phyloP scores from a whole-genome alignment of 35 echinoderm and acorn worm genomes.

The Apostichopus parvimensis region DNA sequence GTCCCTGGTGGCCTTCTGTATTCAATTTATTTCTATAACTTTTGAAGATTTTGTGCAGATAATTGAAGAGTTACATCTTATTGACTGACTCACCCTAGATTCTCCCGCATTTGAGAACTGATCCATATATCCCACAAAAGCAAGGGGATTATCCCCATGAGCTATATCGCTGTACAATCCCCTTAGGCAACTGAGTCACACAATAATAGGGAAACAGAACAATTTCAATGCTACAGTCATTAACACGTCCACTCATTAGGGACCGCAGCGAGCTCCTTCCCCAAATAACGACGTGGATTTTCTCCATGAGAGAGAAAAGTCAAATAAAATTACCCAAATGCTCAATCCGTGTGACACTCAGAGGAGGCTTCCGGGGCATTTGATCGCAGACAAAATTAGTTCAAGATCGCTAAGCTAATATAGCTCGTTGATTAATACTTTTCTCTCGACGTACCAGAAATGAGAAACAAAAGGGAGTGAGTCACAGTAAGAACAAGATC shows the following conservation, averaged over 20 bases:
- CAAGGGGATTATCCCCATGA: not conserved
- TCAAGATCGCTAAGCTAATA: constrained; percentile 1
- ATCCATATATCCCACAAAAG: not conserved
- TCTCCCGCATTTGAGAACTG: not conserved
- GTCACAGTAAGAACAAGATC: not conserved
- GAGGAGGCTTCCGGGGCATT: not conserved
- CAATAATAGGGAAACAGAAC: not conserved
- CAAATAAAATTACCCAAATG: not conserved
- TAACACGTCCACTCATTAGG: not conserved
- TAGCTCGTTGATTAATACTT: not conserved
- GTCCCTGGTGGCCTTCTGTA: not conserved
- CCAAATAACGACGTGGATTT: not conserved
- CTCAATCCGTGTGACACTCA: not conserved
- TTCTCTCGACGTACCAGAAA: not conserved
- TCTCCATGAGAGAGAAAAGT: not conserved
- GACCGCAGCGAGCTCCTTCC: not conserved
- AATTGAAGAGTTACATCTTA: not conserved
- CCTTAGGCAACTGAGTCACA: not conserved
- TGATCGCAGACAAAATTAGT: not conserved
- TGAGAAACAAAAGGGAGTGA: not conserved
- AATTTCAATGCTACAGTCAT: not conserved
- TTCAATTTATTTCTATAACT: constrained; percentile 8
- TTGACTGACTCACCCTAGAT: not conserved
- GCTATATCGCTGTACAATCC: not conserved
- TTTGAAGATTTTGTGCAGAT: not conserved